Conservation (phyloP, 1,140 invertebrate genomes). For the Drosophila albomicans region DNA sequence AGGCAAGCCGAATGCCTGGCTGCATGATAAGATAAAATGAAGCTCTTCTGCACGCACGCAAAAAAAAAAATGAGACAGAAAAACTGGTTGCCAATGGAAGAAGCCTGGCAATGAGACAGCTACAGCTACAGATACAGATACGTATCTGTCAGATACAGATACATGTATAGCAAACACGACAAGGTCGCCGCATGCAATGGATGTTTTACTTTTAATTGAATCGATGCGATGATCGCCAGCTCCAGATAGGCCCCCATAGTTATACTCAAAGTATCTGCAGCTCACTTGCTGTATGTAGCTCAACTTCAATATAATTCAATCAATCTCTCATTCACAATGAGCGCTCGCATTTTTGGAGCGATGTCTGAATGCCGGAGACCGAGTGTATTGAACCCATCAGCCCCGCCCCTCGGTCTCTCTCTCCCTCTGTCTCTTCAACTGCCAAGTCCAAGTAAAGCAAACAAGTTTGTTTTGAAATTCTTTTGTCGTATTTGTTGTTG, state of each 20-base stretch:
- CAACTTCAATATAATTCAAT: slow-evolving; percentile 58
- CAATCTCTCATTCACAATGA: slow-evolving; percentile 56
- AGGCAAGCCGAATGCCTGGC: slow-evolving; percentile 29
- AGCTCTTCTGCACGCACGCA: slow-evolving; percentile 14
- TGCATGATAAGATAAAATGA: slow-evolving; percentile 69
- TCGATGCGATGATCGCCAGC: slow-evolving; percentile 55
- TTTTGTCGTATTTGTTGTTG: slow-evolving; percentile 55
- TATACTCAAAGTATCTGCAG: not conserved
- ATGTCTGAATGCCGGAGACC: slow-evolving; percentile 42
- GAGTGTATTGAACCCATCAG: slow-evolving; percentile 72
- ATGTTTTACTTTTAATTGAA: slow-evolving; percentile 73
- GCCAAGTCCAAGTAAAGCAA: slow-evolving; percentile 51
- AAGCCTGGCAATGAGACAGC: slow-evolving; percentile 46
- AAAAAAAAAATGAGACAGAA: no score
- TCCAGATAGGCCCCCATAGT: slow-evolving; percentile 15
- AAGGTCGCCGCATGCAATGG: slow-evolving; percentile 64
- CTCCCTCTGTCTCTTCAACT: slow-evolving; percentile 17
- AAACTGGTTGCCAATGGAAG: slow-evolving; percentile 70
- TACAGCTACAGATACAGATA: slow-evolving; percentile 7
- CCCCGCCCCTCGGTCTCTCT: not conserved
- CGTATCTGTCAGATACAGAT: slow-evolving; percentile 45
- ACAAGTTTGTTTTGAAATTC: slow-evolving; percentile 79
- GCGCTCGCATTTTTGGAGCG: slow-evolving; percentile 33
- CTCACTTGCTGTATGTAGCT: slow-evolving; percentile 24
- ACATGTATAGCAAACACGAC: slow-evolving; percentile 66